Percentiles rank a stretch among this genome's conserved stretches.
Evolutionary conservation across 2,888 invertebrate species (phyloP).

Genomic region (Adineta ricciae): DNA sequence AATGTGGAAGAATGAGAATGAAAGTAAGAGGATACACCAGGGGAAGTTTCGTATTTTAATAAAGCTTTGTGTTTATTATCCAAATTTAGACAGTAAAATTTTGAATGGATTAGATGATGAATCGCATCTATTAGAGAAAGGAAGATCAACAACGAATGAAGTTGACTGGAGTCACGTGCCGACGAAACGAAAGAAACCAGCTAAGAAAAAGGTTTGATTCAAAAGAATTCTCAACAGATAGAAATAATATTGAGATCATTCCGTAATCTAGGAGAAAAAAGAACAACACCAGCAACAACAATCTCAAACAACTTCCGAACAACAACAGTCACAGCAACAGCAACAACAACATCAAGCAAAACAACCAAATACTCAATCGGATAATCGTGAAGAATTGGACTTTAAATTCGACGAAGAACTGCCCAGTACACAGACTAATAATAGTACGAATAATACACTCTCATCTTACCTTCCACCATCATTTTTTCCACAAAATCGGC

Average conservation of each 20-base stretch:
- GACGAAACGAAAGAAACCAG: constrained; percentile 19
- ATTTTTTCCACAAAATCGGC: not conserved
- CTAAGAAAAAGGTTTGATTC: not conserved
- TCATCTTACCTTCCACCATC: not conserved
- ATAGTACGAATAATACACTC: not conserved
- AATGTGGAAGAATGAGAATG: constrained; percentile 5
- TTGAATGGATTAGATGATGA: not conserved
- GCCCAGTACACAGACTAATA: constrained; percentile 49
- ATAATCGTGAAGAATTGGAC: constrained; percentile 67
- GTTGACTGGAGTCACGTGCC: constrained; percentile 20
- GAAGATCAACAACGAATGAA: not conserved
- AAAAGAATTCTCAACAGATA: not conserved
- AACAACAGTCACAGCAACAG: no score
- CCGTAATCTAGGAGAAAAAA: not conserved
- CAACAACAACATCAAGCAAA: not conserved
- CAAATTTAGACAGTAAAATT: not conserved
- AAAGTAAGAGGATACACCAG: constrained; percentile 38
- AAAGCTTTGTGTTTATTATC: not conserved
- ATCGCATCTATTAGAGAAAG: not conserved
- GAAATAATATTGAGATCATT: not conserved
- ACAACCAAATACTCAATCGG: not conserved
- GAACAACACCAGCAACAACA: not conserved
- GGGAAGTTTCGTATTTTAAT: no score
- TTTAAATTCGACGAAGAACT: constrained; percentile 89
- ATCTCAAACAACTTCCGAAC: no score